Conservation (phyloP, 2,888 invertebrate species). For the Ptilodon capucinus region DNA sequence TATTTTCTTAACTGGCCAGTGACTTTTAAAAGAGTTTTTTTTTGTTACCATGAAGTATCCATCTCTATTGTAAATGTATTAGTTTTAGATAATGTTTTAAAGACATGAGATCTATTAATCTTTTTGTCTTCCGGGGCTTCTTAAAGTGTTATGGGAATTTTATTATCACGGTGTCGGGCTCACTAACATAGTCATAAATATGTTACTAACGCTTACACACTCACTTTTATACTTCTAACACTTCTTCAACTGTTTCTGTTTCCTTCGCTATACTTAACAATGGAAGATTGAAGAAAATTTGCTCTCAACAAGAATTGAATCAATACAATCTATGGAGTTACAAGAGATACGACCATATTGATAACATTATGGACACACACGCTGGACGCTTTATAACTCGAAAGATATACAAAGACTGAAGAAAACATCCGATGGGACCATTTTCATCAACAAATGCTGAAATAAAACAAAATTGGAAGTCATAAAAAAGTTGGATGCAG, state of each 20-base stretch:
- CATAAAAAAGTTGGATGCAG: too few relatives aligned
- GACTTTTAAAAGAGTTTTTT: neutral
- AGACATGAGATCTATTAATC: constrained; percentile 14
- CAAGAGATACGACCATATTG: too few relatives aligned
- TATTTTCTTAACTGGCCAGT: neutral
- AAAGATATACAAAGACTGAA: too few relatives aligned
- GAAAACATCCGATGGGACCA: too few relatives aligned
- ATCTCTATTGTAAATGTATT: neutral
- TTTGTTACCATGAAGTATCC: neutral
- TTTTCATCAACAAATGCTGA: too few relatives aligned
- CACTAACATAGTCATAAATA: constrained; percentile 36
- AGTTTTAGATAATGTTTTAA: neutral
- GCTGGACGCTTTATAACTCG: too few relatives aligned
- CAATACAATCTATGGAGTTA: neutral
- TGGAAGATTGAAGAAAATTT: neutral
- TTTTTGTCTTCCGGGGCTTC: constrained; percentile 7
- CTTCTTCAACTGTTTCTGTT: constrained; percentile 17
- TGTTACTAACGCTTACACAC: constrained; percentile 41
- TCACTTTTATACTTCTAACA: constrained; percentile 28
- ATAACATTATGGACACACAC: too few relatives aligned
- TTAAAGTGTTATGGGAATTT: constrained; percentile 3
- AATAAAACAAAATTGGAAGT: too few relatives aligned
- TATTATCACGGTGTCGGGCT: constrained; percentile 18
- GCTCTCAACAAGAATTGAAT: neutral
- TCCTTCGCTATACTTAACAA: constrained; percentile 6